A percentile compares a stretch with the other conserved stretches of the same genome.
phyloP scores from a whole-genome alignment of 2,888 invertebrate genomes.

The Drosophila meridiana region DNA sequence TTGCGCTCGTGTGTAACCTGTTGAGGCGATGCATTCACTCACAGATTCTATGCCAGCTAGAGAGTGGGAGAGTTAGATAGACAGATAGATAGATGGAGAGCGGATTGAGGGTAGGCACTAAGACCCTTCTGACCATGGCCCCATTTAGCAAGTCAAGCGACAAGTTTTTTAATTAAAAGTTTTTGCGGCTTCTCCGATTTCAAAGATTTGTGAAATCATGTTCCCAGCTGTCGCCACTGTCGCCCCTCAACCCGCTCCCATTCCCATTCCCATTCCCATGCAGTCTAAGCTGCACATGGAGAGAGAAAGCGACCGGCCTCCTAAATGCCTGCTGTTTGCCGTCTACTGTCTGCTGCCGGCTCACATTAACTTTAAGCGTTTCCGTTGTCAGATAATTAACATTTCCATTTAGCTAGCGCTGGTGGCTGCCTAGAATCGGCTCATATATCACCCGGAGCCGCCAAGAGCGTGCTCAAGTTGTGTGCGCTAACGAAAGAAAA shows the following conservation, averaged over 20 bases:
- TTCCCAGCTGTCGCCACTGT: constrained; percentile 46
- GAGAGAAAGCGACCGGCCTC: constrained; percentile 39
- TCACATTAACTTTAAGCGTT: constrained; percentile 59
- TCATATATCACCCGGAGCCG: constrained; percentile 48
- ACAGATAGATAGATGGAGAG: no score
- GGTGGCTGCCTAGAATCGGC: constrained; percentile 5
- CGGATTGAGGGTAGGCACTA: no score
- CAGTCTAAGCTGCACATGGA: constrained; percentile 35
- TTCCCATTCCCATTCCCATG: constrained; percentile 25
- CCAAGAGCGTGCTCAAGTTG: constrained; percentile 35
- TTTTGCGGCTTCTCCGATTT: constrained; percentile 69
- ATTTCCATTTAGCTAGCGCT: constrained; percentile 64
- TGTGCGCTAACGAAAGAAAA: constrained; percentile 14
- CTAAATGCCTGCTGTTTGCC: constrained; percentile 37
- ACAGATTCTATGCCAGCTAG: not conserved
- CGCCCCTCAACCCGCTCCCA: constrained; percentile 10
- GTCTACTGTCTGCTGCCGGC: constrained; percentile 31
- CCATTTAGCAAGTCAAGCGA: constrained; percentile 52
- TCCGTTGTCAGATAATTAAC: constrained; percentile 77
- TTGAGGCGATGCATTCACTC: constrained; percentile 32
- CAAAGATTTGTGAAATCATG: constrained; percentile 71
- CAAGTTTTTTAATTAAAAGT: constrained; percentile 79
- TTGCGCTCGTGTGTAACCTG: constrained; percentile 33
- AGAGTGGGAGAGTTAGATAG: no score
- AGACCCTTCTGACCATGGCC: constrained; percentile 14